phyloP scores from a whole-genome alignment of 1,140 invertebrate species.

The Drosophila baimaii region DNA sequence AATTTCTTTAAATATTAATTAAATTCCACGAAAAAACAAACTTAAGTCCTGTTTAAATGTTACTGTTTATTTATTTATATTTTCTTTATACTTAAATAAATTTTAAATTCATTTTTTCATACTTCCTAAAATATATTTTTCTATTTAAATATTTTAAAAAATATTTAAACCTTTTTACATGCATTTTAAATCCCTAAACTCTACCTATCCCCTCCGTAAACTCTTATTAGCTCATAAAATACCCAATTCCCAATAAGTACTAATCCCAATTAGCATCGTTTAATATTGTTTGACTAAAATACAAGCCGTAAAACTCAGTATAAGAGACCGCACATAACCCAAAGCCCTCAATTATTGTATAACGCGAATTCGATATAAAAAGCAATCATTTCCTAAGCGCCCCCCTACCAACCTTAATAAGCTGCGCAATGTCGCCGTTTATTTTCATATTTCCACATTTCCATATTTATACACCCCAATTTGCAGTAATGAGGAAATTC shows the following conservation, averaged over 20 bases:
- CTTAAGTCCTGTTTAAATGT: no score
- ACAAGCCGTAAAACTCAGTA: neutral
- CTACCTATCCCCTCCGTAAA: no score
- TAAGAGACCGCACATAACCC: neutral
- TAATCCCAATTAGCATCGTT: constrained; percentile 10
- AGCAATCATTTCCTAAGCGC: constrained; percentile 19
- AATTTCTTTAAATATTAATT: neutral
- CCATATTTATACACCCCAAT: constrained; percentile 34
- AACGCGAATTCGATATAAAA: constrained; percentile 6
- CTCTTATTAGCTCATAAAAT: neutral
- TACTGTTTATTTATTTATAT: neutral
- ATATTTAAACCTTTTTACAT: neutral
- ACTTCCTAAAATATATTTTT: neutral
- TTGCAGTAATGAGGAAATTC: constrained; percentile 20
- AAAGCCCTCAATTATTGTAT: constrained; percentile 27
- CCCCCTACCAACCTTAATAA: constrained; percentile 18
- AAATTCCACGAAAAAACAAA: no score
- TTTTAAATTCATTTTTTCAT: neutral
- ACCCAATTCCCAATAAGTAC: no score
- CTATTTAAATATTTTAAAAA: neutral
- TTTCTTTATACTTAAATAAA: neutral
- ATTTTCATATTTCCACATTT: constrained; percentile 32
- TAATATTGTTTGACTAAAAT: neutral
- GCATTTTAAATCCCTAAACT: neutral
- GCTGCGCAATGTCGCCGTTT: constrained; percentile 9